Percentiles rank a stretch among this genome's conserved stretches.
phyloP scores from a whole-genome alignment of 2,113 vertebrate species.

The Myotis lucifugus region DNA sequence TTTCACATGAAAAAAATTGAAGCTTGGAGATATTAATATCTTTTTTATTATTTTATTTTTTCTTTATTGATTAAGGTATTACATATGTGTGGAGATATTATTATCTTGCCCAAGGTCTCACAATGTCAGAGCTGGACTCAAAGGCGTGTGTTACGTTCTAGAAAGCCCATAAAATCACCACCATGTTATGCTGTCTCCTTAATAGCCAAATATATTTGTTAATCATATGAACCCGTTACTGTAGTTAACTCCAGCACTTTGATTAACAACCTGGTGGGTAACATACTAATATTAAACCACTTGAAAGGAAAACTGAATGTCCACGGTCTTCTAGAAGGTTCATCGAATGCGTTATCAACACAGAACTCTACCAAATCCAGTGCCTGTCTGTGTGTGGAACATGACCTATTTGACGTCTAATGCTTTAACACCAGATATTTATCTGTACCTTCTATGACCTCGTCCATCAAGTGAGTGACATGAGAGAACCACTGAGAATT shows the following conservation, averaged over 20 bases:
- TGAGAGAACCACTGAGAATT: not conserved
- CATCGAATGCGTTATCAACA: not conserved
- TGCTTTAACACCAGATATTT: not conserved
- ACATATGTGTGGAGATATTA: not conserved
- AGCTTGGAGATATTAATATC: not conserved
- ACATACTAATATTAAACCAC: not conserved
- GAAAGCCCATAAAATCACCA: not conserved
- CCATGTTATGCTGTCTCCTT: not conserved
- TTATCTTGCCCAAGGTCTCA: not conserved
- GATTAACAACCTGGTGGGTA: not conserved
- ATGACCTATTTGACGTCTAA: not conserved
- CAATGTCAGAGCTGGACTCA: not conserved
- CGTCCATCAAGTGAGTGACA: not conserved
- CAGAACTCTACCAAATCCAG: not conserved
- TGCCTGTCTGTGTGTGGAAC: not conserved
- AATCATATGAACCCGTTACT: not conserved
- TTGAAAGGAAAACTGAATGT: not conserved
- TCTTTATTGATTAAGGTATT: too few relatives aligned
- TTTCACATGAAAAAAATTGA: not conserved
- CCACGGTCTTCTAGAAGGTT: not conserved
- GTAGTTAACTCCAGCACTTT: not conserved
- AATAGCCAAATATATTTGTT: not conserved
- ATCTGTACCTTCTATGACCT: not conserved
- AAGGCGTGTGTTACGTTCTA: not conserved
- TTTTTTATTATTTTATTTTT: not conserved